A percentile compares a stretch with the other conserved stretches of the same genome.
These are phyloP conservation scores for Drosophila parthenogenetica DNA, from an alignment of 2,888 invertebrate genomes.

Conservation along the genomic window DNA sequence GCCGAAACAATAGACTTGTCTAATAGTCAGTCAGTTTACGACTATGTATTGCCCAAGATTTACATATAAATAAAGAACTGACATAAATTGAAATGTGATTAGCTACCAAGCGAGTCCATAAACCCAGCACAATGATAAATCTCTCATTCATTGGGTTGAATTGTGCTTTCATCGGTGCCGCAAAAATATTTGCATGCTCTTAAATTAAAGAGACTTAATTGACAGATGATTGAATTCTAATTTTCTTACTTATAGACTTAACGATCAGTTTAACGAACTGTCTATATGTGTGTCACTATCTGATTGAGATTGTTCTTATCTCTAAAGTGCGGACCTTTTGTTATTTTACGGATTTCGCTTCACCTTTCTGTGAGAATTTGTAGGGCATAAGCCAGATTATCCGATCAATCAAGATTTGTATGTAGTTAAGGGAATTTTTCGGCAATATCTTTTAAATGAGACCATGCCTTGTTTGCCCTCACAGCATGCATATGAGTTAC, in stretches of 20 bases:
- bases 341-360: slow-evolving; percentile 27
- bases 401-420: slow-evolving; percentile 31
- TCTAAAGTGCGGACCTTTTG: slow-evolving; percentile 5
- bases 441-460: slow-evolving; percentile 45
- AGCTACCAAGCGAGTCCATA: slow-evolving; percentile 42
- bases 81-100: slow-evolving; percentile 44
- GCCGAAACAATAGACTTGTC: background rate
- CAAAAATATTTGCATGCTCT: slow-evolving; percentile 66
- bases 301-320: slow-evolving; percentile 25
- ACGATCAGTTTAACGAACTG: slow-evolving; percentile 54
- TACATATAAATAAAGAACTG: slow-evolving; percentile 44
- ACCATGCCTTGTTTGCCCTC: slow-evolving; percentile 16
- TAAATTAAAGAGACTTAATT: slow-evolving; percentile 57
- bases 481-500: slow-evolving; percentile 49
- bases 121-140: slow-evolving; percentile 41
- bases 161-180: slow-evolving; percentile 65
- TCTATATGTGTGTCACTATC: background rate
- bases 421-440: slow-evolving; percentile 13
- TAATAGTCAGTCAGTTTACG: slow-evolving; percentile 7
- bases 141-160: slow-evolving; percentile 4
- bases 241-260: slow-evolving; percentile 47
- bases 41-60: slow-evolving; percentile 29
- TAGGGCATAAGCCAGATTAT: slow-evolving; percentile 32
- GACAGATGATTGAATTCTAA: slow-evolving; percentile 72
- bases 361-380: slow-evolving; percentile 19